phyloP scores from a whole-genome alignment of 2,113 vertebrate genomes.

The Archilochus colubris region DNA sequence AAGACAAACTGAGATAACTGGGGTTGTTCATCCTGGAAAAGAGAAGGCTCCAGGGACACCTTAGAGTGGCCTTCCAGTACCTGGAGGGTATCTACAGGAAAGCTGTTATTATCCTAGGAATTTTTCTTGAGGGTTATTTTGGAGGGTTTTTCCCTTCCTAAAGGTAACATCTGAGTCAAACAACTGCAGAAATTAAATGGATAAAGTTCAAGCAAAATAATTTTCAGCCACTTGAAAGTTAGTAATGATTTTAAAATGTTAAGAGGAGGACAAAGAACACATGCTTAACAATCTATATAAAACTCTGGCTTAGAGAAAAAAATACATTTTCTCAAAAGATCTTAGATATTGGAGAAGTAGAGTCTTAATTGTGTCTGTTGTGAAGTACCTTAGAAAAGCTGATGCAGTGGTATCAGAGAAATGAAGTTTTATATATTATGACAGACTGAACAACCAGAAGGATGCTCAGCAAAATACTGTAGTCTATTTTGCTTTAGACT shows the following conservation, averaged over 20 bases:
- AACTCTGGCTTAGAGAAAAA: not conserved
- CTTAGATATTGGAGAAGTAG: not conserved
- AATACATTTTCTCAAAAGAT: constrained; percentile 40
- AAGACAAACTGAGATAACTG: no score
- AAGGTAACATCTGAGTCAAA: not conserved
- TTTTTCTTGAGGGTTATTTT: not conserved
- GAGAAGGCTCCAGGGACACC: no score
- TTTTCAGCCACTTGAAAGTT: constrained; percentile 4
- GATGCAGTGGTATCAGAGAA: constrained; percentile 36
- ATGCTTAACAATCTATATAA: constrained; percentile 7
- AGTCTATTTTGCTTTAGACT: constrained; percentile 23
- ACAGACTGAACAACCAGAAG: constrained; percentile 42
- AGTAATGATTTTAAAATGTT: constrained; percentile 29
- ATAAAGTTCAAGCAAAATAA: constrained; percentile 12
- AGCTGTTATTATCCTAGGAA: not conserved
- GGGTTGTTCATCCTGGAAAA: no score
- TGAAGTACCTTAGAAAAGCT: constrained; percentile 51
- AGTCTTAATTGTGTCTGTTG: constrained; percentile 63
- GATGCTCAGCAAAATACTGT: constrained; percentile 54
- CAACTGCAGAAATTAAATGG: not conserved
- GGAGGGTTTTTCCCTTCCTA: not conserved
- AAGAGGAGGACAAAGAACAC: constrained; percentile 1
- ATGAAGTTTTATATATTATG: constrained; percentile 60
- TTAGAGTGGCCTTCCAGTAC: no score
- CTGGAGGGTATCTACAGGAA: no score